Evolutionary conservation across 2,113 vertebrate genomes (phyloP), one percentile per base, ranked within the genome.

Genomic region (Paratilapia polleni): DNA sequence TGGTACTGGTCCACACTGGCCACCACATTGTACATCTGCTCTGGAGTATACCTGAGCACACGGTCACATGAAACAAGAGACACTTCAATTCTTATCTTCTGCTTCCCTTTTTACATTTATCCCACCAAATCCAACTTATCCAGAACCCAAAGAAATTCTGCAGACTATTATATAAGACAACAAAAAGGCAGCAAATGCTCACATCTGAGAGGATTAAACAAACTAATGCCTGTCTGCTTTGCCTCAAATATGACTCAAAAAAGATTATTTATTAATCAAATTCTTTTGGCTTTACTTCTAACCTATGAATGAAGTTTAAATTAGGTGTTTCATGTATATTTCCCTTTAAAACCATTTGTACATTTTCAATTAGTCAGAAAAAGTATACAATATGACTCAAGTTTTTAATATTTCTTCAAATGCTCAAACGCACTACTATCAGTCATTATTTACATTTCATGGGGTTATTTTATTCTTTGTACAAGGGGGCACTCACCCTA

Each of bases 21-120:
- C 73, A 97, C 96, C 52, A 97, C 78, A 0, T 49, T 83, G 80
- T 95, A 97, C 86, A 97, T 96, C 88, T 97, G 96, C 78, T 96
- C 92, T 2, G 88, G 84, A 2, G 94, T 93, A 79, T 94, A 97
- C 75, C 96, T 96, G 87, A 36, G 54, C 19, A 77, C 15, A 81
- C 38, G 62, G 17, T 31, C 17, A 56, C 61, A 80, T 1, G 0
- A 34, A 15, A n/a, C 38, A 5, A 74, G 58, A 22, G 14, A 12
- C 28, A 63, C 47, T 3, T 54, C 68, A 54, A 11, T 73, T 31
- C 5, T 47, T 0, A 34, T 34, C 47, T 10, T 54, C 43, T 31
- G 43, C 17, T 52, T 73, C 0, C 24, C 20, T 73, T 31, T 54
- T 28, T 34, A 52, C 17, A 47, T 73, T 52, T 52, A 54, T 57